Conservation (phyloP, 2,113 vertebrate species). For the Oenanthe oenanthe region DNA sequence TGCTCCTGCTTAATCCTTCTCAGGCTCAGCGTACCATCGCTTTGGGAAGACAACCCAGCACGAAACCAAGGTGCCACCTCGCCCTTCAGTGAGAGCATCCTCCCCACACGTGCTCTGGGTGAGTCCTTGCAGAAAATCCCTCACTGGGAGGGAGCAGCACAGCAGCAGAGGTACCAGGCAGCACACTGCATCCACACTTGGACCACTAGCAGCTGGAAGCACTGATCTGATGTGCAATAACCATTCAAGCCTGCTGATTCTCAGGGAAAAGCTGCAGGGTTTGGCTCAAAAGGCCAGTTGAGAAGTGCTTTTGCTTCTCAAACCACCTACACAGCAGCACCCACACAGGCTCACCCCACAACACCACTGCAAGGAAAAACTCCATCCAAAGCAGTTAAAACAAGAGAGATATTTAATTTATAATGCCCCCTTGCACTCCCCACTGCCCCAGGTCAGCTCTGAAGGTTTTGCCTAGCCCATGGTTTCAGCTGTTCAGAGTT, state of each 20-base stretch:
- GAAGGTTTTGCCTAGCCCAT: not conserved
- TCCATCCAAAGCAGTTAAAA: not conserved
- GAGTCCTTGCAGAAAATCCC: not conserved
- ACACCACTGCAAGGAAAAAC: not conserved
- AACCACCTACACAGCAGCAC: not conserved
- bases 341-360: not conserved
- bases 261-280: not conserved
- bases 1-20: not conserved
- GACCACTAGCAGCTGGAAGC: not conserved
- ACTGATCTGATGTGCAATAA: not conserved
- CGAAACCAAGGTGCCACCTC: not conserved
- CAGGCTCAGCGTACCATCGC: fast-evolving
- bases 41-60: not conserved
- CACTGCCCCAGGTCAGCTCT: not conserved
- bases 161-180: not conserved
- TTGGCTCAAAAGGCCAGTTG: not conserved
- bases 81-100: not conserved
- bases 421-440: fast-evolving
- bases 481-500: not conserved
- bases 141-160: fast-evolving
- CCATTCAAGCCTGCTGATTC: not conserved
- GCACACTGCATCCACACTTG: not conserved
- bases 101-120: fast-evolving
- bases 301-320: not conserved
- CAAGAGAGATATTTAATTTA: not conserved